Evolutionary conservation across 2,113 vertebrate genomes (phyloP).

Genomic region (Lampris megalopsis): DNA sequence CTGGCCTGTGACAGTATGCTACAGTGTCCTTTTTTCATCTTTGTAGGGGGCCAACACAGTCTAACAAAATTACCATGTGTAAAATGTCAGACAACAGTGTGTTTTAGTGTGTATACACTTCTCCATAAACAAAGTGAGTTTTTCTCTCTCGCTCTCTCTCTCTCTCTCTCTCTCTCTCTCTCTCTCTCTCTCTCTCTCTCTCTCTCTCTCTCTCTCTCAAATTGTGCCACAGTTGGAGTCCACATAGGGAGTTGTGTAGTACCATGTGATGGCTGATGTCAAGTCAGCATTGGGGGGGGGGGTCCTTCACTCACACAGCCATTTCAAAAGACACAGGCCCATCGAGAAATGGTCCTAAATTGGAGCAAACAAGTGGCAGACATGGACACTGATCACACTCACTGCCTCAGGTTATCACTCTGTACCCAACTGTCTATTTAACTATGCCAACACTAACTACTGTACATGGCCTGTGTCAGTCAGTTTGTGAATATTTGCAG

Average conservation of each 20-base stretch:
- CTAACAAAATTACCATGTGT: constrained; percentile 22
- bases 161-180: not conserved
- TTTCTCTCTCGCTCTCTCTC: not conserved
- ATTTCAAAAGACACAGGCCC: not conserved
- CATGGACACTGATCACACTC: not conserved
- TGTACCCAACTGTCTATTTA: too few relatives aligned
- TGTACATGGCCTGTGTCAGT: not conserved
- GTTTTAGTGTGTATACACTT: constrained; percentile 31
- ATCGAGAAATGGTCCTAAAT: not conserved
- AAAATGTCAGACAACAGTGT: constrained; percentile 2
- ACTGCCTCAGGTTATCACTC: not conserved
- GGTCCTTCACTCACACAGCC: not conserved
- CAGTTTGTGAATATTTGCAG: not conserved
- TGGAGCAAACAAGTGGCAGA: not conserved
- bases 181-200: not conserved
- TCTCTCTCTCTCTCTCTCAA: not conserved
- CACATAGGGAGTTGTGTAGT: constrained; percentile 16
- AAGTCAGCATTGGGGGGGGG: constrained; percentile 5
- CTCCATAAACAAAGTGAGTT: constrained; percentile 12
- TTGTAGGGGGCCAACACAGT: not conserved
- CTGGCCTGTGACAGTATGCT: not conserved
- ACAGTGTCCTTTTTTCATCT: constrained; percentile 19
- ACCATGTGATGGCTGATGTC: constrained; percentile 21
- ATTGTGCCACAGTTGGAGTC: constrained; percentile 25
- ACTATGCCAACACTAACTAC: not conserved